Percentiles rank a stretch among this genome's conserved stretches.
Conservation (phyloP, 2,797 vertebrate species). For the Tapera naevia region DNA sequence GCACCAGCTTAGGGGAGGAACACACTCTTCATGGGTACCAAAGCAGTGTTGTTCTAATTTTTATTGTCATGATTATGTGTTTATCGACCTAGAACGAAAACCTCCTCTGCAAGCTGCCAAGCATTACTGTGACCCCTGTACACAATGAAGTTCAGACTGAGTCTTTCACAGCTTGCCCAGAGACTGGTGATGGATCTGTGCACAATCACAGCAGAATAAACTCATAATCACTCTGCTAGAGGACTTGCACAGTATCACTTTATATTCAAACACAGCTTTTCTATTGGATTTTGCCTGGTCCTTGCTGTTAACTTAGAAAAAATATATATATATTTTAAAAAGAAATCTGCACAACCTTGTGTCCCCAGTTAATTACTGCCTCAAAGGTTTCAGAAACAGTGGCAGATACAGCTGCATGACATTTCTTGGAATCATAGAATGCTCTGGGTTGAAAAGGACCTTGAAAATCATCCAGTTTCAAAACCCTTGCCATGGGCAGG, state of each 20-base stretch:
- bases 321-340: background rate
- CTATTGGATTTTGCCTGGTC: background rate
- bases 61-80: background rate
- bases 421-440: too few relatives aligned
- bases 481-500: too few relatives aligned
- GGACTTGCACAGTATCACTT: background rate
- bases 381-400: background rate
- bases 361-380: background rate
- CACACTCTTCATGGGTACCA: background rate
- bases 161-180: background rate
- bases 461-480: too few relatives aligned
- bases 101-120: background rate
- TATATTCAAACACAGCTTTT: background rate
- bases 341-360: background rate
- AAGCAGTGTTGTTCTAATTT: background rate
- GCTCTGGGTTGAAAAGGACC: too few relatives aligned
- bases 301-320: background rate
- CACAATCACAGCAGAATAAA: background rate
- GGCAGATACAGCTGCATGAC: background rate
- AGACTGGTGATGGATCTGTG: background rate
- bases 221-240: background rate
- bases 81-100: constrained; percentile 12
- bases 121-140: background rate
- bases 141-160: background rate
- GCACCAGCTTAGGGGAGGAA: background rate